These are phyloP conservation scores for Polyodon spathula DNA, from an alignment of 2,113 vertebrate genomes.

Conservation along the genomic window DNA sequence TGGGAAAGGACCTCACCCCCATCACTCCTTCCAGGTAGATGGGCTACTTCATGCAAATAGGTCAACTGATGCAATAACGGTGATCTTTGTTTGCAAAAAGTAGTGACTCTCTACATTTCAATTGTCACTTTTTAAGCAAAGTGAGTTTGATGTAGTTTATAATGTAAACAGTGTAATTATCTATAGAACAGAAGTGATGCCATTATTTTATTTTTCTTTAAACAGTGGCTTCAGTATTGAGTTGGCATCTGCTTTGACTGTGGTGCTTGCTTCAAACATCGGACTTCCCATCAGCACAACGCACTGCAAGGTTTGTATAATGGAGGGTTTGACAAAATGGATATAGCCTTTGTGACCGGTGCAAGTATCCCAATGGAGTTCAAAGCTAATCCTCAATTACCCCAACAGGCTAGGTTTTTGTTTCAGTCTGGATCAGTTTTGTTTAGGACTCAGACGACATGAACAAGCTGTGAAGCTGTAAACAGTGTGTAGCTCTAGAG, in stretches of 20 bases:
- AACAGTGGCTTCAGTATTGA: constrained; percentile 93
- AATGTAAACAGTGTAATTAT: not conserved
- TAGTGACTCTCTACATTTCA: too few species aligned
- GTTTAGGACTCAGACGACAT: too few species aligned
- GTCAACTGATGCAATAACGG: not conserved
- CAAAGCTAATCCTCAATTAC: too few species aligned
- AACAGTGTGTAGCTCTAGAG: too few species aligned
- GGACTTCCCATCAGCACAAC: constrained; percentile 95
- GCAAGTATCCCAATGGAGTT: too few species aligned
- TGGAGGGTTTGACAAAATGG: too few species aligned
- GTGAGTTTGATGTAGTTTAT: too few species aligned
- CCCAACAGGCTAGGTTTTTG: too few species aligned
- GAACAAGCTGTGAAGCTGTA: too few species aligned
- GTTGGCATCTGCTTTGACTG: constrained; percentile 81
- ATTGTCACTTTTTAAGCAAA: too few species aligned
- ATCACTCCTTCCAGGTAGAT: constrained; percentile 90
- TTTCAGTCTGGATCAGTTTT: too few species aligned
- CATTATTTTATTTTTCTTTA: constrained; percentile 11
- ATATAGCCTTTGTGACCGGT: not conserved
- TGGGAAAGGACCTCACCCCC: constrained; percentile 93
- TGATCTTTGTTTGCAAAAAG: constrained; percentile 3
- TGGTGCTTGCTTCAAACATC: constrained; percentile 84
- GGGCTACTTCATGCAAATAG: not conserved
- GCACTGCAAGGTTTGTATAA: constrained; percentile 78
- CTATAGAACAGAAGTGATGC: not conserved